A percentile compares a stretch with the other conserved stretches of the same genome.
These are phyloP conservation scores for Apodemia zela DNA, from an alignment of 2,888 invertebrate genomes.

Conservation along the genomic window DNA sequence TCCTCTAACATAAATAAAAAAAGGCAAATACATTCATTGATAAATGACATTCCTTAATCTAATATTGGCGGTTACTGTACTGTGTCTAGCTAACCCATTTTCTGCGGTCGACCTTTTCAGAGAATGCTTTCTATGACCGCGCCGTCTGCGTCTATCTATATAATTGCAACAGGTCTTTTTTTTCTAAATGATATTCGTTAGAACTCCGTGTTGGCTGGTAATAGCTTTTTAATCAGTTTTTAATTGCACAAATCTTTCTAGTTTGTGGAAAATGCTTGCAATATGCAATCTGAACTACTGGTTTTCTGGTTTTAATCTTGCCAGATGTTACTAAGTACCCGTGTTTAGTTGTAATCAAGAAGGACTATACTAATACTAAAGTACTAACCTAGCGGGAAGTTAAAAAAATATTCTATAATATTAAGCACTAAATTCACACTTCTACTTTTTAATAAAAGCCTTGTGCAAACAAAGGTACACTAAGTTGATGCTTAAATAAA, in stretches of 20 bases:
- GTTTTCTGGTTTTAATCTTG: not conserved
- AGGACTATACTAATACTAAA: no score
- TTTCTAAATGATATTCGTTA: conserved; percentile 9
- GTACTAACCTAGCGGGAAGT: no score
- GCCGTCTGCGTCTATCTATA: conserved; percentile 20
- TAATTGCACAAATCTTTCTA: conserved; percentile 1
- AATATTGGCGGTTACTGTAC: not conserved
- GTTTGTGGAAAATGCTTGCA: not conserved
- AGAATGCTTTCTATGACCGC: conserved; percentile 38
- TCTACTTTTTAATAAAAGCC: no score
- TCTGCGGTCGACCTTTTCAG: conserved; percentile 37
- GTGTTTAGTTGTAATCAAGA: not conserved
- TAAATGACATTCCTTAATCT: not conserved
- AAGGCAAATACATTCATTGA: not conserved
- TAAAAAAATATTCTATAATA: no score
- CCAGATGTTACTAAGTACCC: not conserved
- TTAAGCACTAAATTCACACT: no score
- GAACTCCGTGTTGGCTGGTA: conserved; percentile 4
- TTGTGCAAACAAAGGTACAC: no score
- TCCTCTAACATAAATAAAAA: no score
- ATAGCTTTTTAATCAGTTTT: conserved; percentile 12
- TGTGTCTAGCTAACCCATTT: conserved; percentile 30
- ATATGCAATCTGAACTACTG: not conserved
- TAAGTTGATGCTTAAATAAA: no score
- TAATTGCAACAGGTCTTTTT: conserved; percentile 8